phyloP scores from a whole-genome alignment of 2,113 vertebrate species.

The Dicaeum eximium region DNA sequence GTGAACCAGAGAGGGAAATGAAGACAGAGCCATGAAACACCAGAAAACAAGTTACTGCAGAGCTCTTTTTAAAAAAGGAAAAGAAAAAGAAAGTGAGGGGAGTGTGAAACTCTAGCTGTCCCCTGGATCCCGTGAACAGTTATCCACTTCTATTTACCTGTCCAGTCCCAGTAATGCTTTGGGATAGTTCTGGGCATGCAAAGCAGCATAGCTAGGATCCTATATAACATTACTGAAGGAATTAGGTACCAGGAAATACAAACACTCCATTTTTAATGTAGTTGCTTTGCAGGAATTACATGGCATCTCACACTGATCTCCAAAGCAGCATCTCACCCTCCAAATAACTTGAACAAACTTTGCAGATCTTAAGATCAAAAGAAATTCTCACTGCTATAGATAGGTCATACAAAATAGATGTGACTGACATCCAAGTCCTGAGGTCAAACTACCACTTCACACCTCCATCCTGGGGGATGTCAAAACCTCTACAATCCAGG shows the following conservation, averaged over 20 bases:
- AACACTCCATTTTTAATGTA: background rate
- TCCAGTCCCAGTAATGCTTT: background rate
- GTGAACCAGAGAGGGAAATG: background rate
- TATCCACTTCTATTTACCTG: background rate
- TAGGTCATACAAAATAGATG: background rate
- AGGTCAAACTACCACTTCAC: background rate
- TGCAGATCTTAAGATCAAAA: background rate
- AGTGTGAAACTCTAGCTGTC: background rate
- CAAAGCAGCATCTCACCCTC: background rate
- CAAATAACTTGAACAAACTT: background rate
- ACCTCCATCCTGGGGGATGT: background rate
- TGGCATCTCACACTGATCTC: background rate
- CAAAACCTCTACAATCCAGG: background rate
- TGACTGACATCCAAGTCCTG: background rate
- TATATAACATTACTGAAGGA: background rate
- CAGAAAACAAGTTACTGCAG: background rate
- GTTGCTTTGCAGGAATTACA: background rate
- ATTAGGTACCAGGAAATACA: background rate
- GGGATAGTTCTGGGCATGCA: background rate
- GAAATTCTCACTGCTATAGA: background rate
- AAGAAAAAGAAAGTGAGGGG: accelerated
- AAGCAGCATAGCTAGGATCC: background rate
- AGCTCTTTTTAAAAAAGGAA: no score
- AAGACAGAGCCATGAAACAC: background rate
- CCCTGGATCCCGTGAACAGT: background rate